Base-by-base conservation (phyloP, 2,797 vertebrate genomes). In the Labeo calbasu region DNA sequence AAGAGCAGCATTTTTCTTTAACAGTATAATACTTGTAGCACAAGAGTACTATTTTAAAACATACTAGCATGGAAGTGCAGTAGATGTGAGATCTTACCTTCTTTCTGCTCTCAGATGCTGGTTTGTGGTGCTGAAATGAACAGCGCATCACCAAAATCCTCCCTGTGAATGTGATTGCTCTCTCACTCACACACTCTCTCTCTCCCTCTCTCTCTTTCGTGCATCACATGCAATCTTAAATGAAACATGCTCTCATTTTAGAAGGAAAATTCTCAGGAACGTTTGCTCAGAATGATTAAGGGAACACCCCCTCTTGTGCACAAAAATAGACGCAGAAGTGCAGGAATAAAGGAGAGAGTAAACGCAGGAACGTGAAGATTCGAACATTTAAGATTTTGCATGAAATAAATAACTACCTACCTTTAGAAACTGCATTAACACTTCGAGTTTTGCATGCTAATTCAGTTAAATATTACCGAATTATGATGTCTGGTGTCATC, bases 161-260 rank as follows among this genome's bases (percentile, higher is more conserved):
- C 93, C 92, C 93, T 92, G 93, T 87, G 84, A 92, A 92, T 86
- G 89, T 93, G 90, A 94, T 94, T 95, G 93, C 93, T 93, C 94
- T 93, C 77, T 77, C 82, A 36, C 61, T 3, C 73, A 32, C 63
- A 6, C 81, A 21, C 48, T 36, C 53, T 50, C 81, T 15, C 57
- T 17, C 71, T 19, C 53, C 1, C 53, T 23, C 82, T 57, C 66
- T 57, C 76, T 25, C 57, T 66, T 11, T 13, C 57, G 36, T 36
- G 51, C 69, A 48, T 75, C 53, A 12, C 66, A 59, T 11, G 36
- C 79, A 46, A 46, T 65, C 57, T 76, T 57, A 50, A 84, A 84
- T 70, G 12, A 70, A 78, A 43, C 65, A 77, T 48, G 73, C 82
- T 77, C 63, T 77, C 65, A 59, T 78, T 84, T 71, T 53, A 63